These are phyloP conservation scores for Zenarchopterus dispar DNA, from an alignment of 2,797 vertebrate species.

Conservation along the genomic window DNA sequence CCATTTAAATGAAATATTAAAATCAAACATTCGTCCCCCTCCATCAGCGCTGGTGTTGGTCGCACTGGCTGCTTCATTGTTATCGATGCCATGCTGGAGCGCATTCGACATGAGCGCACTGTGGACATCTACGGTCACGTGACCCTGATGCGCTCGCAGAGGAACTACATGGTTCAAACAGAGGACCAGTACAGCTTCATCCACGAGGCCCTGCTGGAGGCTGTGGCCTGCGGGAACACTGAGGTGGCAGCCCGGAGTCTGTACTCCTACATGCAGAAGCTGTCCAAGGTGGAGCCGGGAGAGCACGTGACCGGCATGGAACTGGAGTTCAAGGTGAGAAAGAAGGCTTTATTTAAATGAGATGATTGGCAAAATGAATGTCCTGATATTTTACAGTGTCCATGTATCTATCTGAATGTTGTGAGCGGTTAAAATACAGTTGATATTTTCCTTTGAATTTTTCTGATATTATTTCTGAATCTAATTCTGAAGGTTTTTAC, in stretches of 20 bases:
- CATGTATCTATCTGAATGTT: too few relatives aligned
- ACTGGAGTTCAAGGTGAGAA: constrained; percentile 94
- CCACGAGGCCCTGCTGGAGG: constrained; percentile 96
- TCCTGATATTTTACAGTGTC: too few relatives aligned
- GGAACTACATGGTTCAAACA: constrained; percentile 99
- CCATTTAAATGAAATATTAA: neutral
- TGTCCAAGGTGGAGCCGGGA: constrained; percentile 91
- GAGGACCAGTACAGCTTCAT: constrained; percentile 99
- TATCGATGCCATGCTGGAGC: constrained; percentile 96
- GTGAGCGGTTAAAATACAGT: too few relatives aligned
- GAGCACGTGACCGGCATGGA: constrained; percentile 97
- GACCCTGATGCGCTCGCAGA: constrained; percentile 95
- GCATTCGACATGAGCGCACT: constrained; percentile 93
- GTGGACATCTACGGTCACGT: constrained; percentile 97
- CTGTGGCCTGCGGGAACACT: constrained; percentile 94
- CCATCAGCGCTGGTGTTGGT: constrained; percentile 91
- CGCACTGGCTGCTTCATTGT: constrained; percentile 97
- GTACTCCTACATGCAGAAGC: constrained; percentile 95
- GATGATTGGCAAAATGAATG: too few relatives aligned
- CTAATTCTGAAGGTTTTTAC: too few relatives aligned
- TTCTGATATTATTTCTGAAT: too few relatives aligned
- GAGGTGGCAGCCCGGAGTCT: constrained; percentile 95
- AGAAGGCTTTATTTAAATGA: neutral
- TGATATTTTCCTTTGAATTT: too few relatives aligned
- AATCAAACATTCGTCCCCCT: neutral